Evolutionary conservation across 2,113 vertebrate genomes (phyloP).

Genomic region (Taurulus bubalis): DNA sequence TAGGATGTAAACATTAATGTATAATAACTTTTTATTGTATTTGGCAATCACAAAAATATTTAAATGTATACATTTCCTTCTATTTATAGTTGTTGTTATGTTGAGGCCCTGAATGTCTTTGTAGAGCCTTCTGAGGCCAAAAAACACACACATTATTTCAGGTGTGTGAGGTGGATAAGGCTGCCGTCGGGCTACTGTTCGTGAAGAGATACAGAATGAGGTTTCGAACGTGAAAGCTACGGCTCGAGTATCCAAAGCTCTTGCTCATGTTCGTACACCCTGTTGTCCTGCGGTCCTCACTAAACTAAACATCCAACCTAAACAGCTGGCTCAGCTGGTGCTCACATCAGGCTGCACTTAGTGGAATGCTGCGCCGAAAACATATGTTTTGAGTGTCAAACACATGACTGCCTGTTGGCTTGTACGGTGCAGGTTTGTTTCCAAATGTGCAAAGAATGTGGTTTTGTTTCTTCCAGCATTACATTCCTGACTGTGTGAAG

Average conservation of each 20-base stretch:
- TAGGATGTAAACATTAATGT: conserved; percentile 30
- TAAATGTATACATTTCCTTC: background rate
- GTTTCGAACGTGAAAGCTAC: conserved; percentile 59
- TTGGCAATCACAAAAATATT: conserved; percentile 22
- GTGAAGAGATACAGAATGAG: conserved; percentile 24
- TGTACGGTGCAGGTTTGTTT: background rate
- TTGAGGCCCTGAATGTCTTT: background rate
- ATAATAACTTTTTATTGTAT: background rate
- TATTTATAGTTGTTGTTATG: background rate
- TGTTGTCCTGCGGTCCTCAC: conserved; percentile 14
- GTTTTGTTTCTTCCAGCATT: background rate
- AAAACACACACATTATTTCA: background rate
- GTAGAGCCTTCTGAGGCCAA: conserved; percentile 6
- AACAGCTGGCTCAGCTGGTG: conserved; percentile 46
- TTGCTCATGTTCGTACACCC: background rate
- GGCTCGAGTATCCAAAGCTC: conserved; percentile 22
- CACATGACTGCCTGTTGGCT: conserved; percentile 1
- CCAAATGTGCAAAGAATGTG: background rate
- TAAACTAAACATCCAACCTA: conserved; percentile 20
- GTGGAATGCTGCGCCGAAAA: conserved; percentile 6
- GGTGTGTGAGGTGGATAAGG: conserved; percentile 40
- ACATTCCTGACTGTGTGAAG: too few species aligned
- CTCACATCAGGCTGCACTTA: conserved; percentile 49
- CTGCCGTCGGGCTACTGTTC: conserved; percentile 47
- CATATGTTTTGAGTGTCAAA: conserved; percentile 3